Conservation (phyloP, 2,888 invertebrate species). For the Acrobeloides nanus region DNA sequence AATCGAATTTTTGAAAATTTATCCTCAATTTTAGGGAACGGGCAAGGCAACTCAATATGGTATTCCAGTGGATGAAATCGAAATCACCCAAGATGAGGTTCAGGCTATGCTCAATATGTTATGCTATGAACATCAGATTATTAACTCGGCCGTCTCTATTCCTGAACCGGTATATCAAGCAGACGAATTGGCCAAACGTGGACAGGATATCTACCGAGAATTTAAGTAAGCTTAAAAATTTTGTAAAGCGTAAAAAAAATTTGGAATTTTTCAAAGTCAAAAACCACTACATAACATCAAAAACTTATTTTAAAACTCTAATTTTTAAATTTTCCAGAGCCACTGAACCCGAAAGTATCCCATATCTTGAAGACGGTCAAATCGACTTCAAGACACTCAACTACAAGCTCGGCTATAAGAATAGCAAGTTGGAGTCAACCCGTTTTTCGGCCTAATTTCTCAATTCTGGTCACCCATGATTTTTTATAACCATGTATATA, state of each 20-base stretch:
- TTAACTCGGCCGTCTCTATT: constrained; percentile 10
- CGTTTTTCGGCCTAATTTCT: constrained; percentile 22
- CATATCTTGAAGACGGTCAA: neutral
- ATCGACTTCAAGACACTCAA: constrained; percentile 11
- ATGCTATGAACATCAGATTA: constrained; percentile 21
- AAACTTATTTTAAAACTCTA: neutral
- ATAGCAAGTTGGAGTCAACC: constrained; percentile 8
- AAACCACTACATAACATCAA: too few species aligned
- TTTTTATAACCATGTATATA: too few species aligned
- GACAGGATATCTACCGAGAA: constrained; percentile 17
- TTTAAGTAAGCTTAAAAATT: neutral
- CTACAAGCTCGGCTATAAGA: constrained; percentile 8
- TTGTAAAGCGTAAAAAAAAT: neutral
- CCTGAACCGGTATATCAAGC: constrained; percentile 23
- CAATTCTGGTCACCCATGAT: too few species aligned
- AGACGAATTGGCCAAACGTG: constrained; percentile 23
- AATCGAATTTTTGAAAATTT: neutral
- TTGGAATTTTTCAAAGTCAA: too few species aligned
- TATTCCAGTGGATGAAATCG: constrained; percentile 20
- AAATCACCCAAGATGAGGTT: constrained; percentile 13
- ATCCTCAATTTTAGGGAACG: constrained; percentile 18
- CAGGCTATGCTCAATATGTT: constrained; percentile 15
- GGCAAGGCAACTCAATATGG: constrained; percentile 24
- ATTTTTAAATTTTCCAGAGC: neutral
- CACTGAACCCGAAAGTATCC: neutral